Conservation (phyloP, 2,113 vertebrate species). For the Brachirus orientalis region DNA sequence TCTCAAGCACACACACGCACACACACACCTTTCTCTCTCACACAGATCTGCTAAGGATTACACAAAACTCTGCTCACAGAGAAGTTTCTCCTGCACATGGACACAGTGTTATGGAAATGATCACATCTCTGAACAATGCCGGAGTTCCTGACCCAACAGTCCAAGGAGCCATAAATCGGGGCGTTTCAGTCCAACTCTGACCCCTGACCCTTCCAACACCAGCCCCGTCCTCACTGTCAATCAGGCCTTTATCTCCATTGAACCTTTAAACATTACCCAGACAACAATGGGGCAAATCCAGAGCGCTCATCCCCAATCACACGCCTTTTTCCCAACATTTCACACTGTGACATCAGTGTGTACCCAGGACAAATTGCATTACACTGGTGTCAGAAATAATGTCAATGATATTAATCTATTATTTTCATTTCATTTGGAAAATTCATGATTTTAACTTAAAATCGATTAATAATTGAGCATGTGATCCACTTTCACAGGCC, state of each 20-base stretch:
- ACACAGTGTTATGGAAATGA: slow-evolving; percentile 77
- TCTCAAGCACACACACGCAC: slow-evolving; percentile 60
- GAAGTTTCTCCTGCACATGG: slow-evolving; percentile 45
- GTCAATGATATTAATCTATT: not conserved
- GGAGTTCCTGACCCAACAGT: slow-evolving; percentile 65
- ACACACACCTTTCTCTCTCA: slow-evolving; percentile 38
- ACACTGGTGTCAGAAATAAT: not conserved
- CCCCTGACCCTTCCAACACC: slow-evolving; percentile 71
- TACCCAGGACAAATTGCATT: slow-evolving; percentile 33
- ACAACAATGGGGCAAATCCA: slow-evolving; percentile 54
- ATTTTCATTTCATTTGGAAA: not conserved
- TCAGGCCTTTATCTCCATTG: slow-evolving; percentile 69
- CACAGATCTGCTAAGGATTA: slow-evolving; percentile 56
- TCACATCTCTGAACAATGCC: slow-evolving; percentile 74
- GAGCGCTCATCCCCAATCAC: slow-evolving; percentile 53
- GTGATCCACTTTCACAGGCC: no score
- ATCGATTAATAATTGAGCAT: no score
- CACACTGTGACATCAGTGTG: slow-evolving; percentile 58
- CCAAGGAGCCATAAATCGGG: slow-evolving; percentile 69
- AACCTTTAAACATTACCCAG: slow-evolving; percentile 68
- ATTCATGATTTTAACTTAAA: no score
- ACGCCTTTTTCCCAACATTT: slow-evolving; percentile 42
- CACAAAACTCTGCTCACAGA: slow-evolving; percentile 52
- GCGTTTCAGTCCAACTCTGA: slow-evolving; percentile 58
- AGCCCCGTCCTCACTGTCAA: slow-evolving; percentile 75